These are phyloP conservation scores for Podarcis muralis DNA, from an alignment of 2,113 vertebrate genomes.

Conservation along the genomic window DNA sequence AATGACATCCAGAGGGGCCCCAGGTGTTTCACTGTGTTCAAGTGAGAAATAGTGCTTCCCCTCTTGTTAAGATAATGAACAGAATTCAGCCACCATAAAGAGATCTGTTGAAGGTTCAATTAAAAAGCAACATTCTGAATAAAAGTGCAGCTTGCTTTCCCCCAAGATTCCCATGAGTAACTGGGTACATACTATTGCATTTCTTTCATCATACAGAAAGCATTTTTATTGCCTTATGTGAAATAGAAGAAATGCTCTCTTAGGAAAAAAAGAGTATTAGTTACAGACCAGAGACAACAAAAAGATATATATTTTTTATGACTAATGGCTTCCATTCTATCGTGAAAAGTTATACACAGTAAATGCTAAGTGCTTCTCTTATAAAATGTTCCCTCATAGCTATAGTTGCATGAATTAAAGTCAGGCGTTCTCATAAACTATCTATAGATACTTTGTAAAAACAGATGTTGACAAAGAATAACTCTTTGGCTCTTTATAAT, in stretches of 20 bases:
- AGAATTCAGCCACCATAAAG: background rate
- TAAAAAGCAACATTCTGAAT: background rate
- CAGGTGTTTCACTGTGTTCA: background rate
- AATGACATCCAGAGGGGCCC: too few species aligned
- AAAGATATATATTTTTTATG: too few species aligned
- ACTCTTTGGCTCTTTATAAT: background rate
- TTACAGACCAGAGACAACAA: background rate
- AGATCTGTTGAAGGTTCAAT: background rate
- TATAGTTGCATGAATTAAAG: background rate
- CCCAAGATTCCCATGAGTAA: background rate
- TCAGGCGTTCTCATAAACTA: background rate
- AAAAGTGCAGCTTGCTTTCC: background rate
- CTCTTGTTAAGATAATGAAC: background rate
- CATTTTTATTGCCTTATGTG: background rate
- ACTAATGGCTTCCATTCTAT: background rate
- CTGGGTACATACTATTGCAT: background rate
- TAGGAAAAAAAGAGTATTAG: background rate
- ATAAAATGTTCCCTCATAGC: background rate
- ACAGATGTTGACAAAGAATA: background rate
- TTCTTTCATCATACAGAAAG: background rate
- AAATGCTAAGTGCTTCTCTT: conserved; percentile 2
- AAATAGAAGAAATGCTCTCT: background rate
- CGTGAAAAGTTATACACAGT: conserved; percentile 8
- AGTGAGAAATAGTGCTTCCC: background rate
- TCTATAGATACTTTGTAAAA: background rate